These are phyloP conservation scores for Lates japonicus DNA, from an alignment of 2,797 vertebrate species.

Conservation along the genomic window DNA sequence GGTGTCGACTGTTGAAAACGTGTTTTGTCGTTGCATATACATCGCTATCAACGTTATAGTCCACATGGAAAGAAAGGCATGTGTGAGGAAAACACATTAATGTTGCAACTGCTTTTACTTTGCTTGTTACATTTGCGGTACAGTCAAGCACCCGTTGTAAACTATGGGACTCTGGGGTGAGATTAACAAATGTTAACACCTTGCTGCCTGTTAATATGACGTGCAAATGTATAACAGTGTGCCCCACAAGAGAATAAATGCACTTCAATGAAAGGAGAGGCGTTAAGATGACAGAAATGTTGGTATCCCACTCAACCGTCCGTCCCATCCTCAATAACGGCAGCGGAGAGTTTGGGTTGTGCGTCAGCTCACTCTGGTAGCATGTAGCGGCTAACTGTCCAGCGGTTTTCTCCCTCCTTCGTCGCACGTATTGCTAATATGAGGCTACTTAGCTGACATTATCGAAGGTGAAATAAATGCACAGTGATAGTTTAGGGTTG, in stretches of 20 bases:
- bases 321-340: conserved; percentile 23
- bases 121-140: not conserved
- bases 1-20: not conserved
- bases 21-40: not conserved
- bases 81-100: not conserved
- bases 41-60: not conserved
- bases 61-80: not conserved
- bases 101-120: not conserved
- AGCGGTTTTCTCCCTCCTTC: conserved; percentile 2
- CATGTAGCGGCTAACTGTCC: conserved; percentile 62
- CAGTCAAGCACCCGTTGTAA: not conserved
- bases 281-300: conserved; percentile 1
- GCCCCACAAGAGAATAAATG: fast-evolving
- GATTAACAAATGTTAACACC: not conserved
- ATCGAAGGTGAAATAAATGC: not conserved
- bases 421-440: not conserved
- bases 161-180: not conserved
- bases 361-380: conserved; percentile 69
- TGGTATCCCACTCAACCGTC: not conserved
- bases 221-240: not conserved
- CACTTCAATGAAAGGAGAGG: not conserved
- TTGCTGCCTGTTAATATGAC: not conserved
- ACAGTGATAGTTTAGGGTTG: not conserved
- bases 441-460: not conserved
- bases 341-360: conserved; percentile 51